Conservation (phyloP, 92 coral and sea anemone species). For the Zoanthus solanderi region DNA sequence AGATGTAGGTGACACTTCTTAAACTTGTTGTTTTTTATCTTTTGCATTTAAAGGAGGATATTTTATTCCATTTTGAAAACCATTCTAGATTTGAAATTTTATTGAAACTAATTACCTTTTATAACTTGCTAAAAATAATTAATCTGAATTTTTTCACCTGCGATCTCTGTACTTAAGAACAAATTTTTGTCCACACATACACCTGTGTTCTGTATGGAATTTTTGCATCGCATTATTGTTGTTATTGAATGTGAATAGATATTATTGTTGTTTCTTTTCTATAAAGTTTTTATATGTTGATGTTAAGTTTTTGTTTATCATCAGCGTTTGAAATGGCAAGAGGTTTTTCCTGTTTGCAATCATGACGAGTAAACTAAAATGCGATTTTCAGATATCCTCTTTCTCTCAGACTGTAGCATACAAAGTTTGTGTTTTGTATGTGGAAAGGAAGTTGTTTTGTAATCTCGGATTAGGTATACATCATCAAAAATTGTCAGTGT, state of each 20-base stretch:
- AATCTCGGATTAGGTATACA: no score
- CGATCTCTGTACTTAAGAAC: not conserved
- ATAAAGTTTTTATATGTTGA: no score
- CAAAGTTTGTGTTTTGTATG: no score
- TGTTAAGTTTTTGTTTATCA: no score
- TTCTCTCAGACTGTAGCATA: no score
- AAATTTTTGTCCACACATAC: not conserved
- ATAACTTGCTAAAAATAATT: not conserved
- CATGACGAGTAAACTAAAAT: not conserved
- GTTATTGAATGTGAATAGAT: not conserved
- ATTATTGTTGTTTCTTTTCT: no score
- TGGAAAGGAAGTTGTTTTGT: no score
- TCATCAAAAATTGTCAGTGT: no score
- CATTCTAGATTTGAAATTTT: not conserved
- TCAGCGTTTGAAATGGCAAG: no score
- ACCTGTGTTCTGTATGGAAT: no score
- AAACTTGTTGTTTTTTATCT: not conserved
- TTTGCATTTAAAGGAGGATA: not conserved
- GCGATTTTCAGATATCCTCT: not conserved
- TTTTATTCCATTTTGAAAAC: not conserved
- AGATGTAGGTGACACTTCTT: slow-evolving; percentile 14
- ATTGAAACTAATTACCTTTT: not conserved
- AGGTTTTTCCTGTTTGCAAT: not conserved
- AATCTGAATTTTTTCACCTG: not conserved
- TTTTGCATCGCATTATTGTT: not conserved